Conservation (phyloP, 2,113 vertebrate species). For the Sarotherodon lohbergeri region DNA sequence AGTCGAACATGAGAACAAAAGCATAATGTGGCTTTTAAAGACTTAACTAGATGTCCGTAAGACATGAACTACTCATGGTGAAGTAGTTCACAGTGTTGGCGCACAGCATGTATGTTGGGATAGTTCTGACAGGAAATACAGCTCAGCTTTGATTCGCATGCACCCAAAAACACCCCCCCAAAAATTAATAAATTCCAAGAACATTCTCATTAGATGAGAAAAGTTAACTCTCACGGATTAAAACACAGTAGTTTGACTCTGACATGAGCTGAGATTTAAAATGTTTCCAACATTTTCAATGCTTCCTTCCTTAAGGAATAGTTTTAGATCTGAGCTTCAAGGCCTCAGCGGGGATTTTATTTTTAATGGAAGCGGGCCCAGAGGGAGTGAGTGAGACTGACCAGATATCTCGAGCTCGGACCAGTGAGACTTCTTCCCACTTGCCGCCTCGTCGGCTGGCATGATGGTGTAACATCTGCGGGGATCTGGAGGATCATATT, state of each 20-base stretch:
- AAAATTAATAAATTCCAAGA: rapidly evolving
- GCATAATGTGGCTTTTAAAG: neutral
- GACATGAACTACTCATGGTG: neutral
- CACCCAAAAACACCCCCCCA: neutral
- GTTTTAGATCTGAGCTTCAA: neutral
- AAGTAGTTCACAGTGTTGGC: neutral
- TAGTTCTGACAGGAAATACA: neutral
- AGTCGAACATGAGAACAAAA: neutral
- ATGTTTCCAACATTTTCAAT: neutral
- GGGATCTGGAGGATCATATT: constrained; percentile 99
- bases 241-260: neutral
- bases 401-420: constrained; percentile 97
- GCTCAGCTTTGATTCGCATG: neutral
- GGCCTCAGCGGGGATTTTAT: neutral
- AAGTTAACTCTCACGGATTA: rapidly evolving
- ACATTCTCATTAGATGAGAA: neutral
- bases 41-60: neutral
- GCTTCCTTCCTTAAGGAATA: neutral
- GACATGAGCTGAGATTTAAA: rapidly evolving
- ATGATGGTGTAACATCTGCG: constrained; percentile 99
- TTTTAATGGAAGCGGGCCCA: neutral
- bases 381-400: constrained; percentile 61
- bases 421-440: constrained; percentile 97
- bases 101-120: neutral
- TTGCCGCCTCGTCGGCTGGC: constrained; percentile 95